A percentile compares a stretch with the other conserved stretches of the same genome.
Evolutionary conservation across 1,140 invertebrate species (phyloP).

Genomic region (Helicoverpa armigera): DNA sequence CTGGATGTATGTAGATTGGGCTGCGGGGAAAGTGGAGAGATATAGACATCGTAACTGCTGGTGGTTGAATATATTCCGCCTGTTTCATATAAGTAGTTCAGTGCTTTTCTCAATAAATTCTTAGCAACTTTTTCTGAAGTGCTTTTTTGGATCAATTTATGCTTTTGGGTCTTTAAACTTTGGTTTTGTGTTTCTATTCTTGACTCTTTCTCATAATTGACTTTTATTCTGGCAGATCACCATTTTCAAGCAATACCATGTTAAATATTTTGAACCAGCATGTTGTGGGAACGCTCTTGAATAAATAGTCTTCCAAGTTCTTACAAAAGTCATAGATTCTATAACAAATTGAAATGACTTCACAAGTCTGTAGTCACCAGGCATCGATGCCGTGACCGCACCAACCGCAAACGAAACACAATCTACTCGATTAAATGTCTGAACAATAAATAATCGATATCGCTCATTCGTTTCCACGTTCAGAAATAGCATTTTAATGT

Average conservation of each 20-base stretch:
- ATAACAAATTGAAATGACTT: conserved; percentile 35
- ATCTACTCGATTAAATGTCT: conserved; percentile 62
- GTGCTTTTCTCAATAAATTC: too few species aligned
- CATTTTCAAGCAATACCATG: too few species aligned
- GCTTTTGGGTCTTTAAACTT: too few species aligned
- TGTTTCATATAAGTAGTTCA: not conserved
- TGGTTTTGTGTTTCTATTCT: too few species aligned
- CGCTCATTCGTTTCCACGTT: conserved; percentile 21
- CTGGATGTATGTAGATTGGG: conserved; percentile 26
- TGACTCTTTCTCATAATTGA: too few species aligned
- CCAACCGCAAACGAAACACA: conserved; percentile 63
- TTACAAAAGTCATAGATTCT: not conserved
- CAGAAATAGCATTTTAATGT: conserved; percentile 37
- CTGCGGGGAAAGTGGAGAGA: conserved; percentile 18
- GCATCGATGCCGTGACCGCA: conserved; percentile 56
- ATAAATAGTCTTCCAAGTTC: too few species aligned
- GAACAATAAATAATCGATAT: conserved; percentile 68
- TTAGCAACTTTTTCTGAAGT: too few species aligned
- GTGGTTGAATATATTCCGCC: not conserved
- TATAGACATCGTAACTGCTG: conserved; percentile 21
- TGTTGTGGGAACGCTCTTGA: too few species aligned
- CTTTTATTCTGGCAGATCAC: too few species aligned
- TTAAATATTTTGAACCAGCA: too few species aligned
- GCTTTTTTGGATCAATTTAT: too few species aligned
- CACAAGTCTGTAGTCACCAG: conserved; percentile 18